Conservation (phyloP, 2,113 vertebrate genomes). For the Tinamus guttatus region DNA sequence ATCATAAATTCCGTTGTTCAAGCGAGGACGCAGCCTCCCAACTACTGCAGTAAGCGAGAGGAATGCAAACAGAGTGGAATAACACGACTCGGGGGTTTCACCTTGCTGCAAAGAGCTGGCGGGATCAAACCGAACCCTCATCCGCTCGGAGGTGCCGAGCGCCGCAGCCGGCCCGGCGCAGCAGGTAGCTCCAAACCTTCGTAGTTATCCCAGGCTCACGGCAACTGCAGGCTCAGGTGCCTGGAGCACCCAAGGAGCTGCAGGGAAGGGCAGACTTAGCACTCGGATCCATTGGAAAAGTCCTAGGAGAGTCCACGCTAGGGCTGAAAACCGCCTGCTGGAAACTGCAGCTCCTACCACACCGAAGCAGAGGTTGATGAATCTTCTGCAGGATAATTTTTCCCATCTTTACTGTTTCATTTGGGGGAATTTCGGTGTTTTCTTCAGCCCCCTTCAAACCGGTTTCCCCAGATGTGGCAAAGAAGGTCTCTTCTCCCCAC, state of each 20-base stretch:
- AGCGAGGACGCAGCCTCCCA: conserved; percentile 28
- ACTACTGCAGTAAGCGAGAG: conserved; percentile 8
- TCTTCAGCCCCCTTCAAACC: background rate
- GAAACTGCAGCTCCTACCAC: background rate
- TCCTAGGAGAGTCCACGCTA: background rate
- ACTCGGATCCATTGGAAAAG: accelerated
- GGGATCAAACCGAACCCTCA: background rate
- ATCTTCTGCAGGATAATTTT: accelerated
- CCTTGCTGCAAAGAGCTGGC: background rate
- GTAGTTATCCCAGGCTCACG: background rate
- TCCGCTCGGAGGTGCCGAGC: background rate
- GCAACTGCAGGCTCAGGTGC: background rate
- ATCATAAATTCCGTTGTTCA: conserved; percentile 50
- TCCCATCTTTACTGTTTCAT: too few species aligned
- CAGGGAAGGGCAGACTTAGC: background rate
- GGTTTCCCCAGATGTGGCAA: background rate
- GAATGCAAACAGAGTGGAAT: background rate
- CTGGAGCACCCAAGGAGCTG: background rate
- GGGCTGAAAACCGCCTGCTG: background rate
- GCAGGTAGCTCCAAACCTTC: background rate
- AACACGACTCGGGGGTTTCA: background rate
- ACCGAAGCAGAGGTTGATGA: background rate
- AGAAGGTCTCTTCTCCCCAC: background rate
- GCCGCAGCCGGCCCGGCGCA: background rate
- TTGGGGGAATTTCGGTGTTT: background rate